Evolutionary conservation across 2,888 invertebrate genomes (phyloP).

Genomic region (Lycia hirtaria): DNA sequence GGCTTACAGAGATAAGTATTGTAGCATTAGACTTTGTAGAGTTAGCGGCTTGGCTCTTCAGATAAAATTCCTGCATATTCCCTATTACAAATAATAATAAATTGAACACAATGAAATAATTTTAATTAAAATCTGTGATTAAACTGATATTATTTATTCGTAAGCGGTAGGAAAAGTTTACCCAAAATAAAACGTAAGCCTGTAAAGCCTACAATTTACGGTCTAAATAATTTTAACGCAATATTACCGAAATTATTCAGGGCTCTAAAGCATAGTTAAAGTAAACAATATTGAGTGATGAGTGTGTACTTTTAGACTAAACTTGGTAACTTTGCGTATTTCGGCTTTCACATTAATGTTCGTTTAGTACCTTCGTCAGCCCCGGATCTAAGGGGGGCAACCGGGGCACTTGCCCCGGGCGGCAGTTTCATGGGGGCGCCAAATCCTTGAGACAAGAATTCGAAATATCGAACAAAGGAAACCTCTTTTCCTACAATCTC

Average conservation of each 20-base stretch:
- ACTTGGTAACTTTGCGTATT: slow-evolving; percentile 8
- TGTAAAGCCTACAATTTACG: slow-evolving; percentile 2
- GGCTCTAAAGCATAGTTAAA: background rate
- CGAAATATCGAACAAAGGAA: no score
- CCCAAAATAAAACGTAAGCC: background rate
- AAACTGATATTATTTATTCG: slow-evolving; percentile 2
- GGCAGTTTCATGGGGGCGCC: no score
- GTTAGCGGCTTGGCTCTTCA: no score
- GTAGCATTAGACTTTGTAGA: no score
- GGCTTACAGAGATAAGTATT: no score
- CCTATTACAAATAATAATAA: no score
- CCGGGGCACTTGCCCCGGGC: no score
- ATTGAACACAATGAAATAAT: no score
- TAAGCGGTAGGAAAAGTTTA: background rate
- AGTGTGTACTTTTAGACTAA: slow-evolving; percentile 7
- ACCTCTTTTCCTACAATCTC: no score
- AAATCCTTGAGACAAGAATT: no score
- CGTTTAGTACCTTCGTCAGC: slow-evolving; percentile 1
- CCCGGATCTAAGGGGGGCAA: no score
- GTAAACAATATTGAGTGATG: slow-evolving; percentile 11
- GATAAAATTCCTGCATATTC: no score
- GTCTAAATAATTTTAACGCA: slow-evolving; percentile 1
- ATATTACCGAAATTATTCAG: slow-evolving; percentile 11
- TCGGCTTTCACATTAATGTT: background rate
- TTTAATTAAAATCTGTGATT: background rate